Evolutionary conservation across 2,888 invertebrate species (phyloP), one percentile per base, ranked within the genome.

Genomic region (Cosmia pyralina): DNA sequence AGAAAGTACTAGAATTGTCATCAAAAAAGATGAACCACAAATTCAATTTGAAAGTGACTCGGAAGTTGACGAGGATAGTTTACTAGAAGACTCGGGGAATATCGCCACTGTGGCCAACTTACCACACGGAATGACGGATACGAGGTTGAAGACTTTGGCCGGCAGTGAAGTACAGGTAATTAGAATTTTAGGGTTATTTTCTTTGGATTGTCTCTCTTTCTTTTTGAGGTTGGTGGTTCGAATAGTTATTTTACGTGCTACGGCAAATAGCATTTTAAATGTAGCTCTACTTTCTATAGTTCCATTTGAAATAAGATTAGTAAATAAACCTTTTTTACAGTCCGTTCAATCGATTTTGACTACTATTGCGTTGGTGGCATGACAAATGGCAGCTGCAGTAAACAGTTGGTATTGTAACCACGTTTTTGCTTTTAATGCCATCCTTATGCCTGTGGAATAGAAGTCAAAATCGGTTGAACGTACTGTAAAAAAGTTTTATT

Each of bases 121-220:
- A 58, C 96, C 96, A 0, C 94, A 92, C 79, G 96, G 96, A 0
- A 96, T 96, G 91, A 96, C 96, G 0, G 94, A 95, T 68, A 94
- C 96, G 0, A 80, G 96, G 15, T 79, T 96, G 72, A 90, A 90
- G 65, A 94, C 96, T 0, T 79, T 96, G 52, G 96, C 96, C 0
- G 96, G 96, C 10, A 85, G 65, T 64, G 92, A 94, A 71, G 93
- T 95, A 55, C 96, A 96, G 96, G 96, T 96, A 96, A 95, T 80
- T 64, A 63, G 72, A 64, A 68, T 62, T 64, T 69, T 75, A 71
- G 72, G 84, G 68, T 74, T 64, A 59, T 73, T 69, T 69, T 68
- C 67, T 75, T 67, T 77, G 69, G 60, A 70, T 81, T 79, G 79
- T 79, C 60, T 66, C 46, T 69, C 6, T 67, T 17, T 59, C 10